Conservation (phyloP, 64 coral and sea anemone species). For the Platygyra sinensis region DNA sequence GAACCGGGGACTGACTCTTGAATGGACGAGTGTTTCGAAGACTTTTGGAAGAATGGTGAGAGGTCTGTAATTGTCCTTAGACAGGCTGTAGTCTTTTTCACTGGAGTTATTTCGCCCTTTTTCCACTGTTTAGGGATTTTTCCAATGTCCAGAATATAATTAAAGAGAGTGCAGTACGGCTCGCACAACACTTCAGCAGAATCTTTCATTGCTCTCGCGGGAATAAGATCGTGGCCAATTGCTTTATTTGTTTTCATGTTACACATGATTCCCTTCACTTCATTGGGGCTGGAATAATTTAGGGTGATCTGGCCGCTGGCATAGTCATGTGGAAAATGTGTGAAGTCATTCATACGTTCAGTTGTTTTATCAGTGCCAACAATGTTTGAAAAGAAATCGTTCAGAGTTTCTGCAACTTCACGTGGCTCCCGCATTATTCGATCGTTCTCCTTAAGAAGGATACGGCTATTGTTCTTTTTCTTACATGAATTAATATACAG, state of each 20-base stretch:
- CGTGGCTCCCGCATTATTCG: constrained; percentile 28
- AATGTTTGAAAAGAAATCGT: too few species aligned
- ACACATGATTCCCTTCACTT: constrained; percentile 5
- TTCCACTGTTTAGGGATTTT: background rate
- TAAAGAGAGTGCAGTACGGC: constrained; percentile 7
- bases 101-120: constrained; percentile 4
- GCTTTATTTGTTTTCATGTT: constrained; percentile 8
- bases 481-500: constrained; percentile 57
- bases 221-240: constrained; percentile 31
- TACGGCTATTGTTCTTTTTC: background rate
- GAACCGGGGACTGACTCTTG: constrained; percentile 28
- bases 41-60: constrained; percentile 45
- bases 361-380: too few species aligned
- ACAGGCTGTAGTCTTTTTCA: constrained; percentile 27
- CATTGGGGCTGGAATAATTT: too few species aligned
- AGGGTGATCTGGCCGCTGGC: too few species aligned
- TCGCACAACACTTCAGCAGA: constrained; percentile 47
- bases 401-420: constrained; percentile 2
- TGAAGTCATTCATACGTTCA: too few species aligned
- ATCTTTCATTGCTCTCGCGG: constrained; percentile 27
- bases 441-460: constrained; percentile 38
- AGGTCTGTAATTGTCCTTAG: constrained; percentile 34
- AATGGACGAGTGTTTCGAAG: constrained; percentile 23
- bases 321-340: too few species aligned
- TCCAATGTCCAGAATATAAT: background rate